Evolutionary conservation across 1,140 invertebrate species (phyloP).

Genomic region (Eriosoma lanigerum): DNA sequence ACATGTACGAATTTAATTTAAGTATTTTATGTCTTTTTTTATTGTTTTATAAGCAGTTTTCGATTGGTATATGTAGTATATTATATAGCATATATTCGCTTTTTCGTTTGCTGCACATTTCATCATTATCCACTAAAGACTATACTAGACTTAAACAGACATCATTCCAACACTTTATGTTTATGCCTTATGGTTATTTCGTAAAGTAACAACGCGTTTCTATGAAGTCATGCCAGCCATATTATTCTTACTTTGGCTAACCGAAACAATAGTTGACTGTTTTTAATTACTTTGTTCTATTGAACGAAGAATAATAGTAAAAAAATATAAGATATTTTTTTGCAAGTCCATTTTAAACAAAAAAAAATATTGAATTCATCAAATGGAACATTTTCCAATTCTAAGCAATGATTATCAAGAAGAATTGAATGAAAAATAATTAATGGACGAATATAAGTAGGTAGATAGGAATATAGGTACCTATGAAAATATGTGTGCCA

Average conservation of each 20-base stretch:
- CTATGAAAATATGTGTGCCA: too few relatives aligned
- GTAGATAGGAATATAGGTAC: too few relatives aligned
- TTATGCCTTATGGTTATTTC: background rate
- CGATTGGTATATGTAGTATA: background rate
- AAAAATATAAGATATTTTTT: background rate
- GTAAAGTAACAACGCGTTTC: background rate
- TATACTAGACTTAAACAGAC: background rate
- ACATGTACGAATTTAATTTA: too few relatives aligned
- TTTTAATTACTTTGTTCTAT: conserved; percentile 12
- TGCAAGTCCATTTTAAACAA: background rate
- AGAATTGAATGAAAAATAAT: too few relatives aligned
- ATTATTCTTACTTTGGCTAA: background rate
- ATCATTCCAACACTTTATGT: background rate
- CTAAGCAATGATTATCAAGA: too few relatives aligned
- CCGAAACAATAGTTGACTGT: background rate
- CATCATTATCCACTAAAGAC: background rate
- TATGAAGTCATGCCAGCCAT: background rate
- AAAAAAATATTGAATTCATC: background rate
- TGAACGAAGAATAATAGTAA: background rate
- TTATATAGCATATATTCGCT: too few relatives aligned
- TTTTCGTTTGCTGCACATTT: background rate
- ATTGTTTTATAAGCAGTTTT: background rate
- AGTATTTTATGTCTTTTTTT: too few relatives aligned
- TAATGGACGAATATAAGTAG: too few relatives aligned
- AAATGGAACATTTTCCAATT: background rate